Evolutionary conservation across 2,888 invertebrate species (phyloP).

Genomic region (Temnothorax unifasciatus): DNA sequence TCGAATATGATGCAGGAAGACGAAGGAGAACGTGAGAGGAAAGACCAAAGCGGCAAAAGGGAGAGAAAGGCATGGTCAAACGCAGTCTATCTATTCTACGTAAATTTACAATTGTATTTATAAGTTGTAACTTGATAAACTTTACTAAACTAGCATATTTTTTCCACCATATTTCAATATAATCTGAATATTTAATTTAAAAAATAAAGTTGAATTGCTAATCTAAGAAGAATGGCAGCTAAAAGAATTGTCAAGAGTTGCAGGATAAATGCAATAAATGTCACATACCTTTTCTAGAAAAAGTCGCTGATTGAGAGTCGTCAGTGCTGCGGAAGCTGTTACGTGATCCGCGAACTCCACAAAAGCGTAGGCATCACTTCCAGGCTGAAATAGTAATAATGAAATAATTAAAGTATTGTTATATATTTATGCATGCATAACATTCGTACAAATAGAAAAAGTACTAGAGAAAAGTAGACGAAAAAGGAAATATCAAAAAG

Average conservation of each 20-base stretch:
- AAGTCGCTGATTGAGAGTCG: slow-evolving; percentile 89
- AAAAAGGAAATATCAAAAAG: not conserved
- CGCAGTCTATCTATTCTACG: slow-evolving; percentile 51
- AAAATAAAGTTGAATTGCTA: not conserved
- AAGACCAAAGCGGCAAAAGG: slow-evolving; percentile 38
- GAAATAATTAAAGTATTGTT: not conserved
- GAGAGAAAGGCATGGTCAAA: slow-evolving; percentile 49
- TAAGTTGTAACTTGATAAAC: slow-evolving; percentile 25
- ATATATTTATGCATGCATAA: not conserved
- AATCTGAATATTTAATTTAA: not conserved
- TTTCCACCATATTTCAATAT: not conserved
- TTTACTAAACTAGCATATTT: not conserved
- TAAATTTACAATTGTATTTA: slow-evolving; percentile 53
- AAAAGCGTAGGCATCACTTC: slow-evolving; percentile 89
- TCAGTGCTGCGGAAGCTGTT: slow-evolving; percentile 88
- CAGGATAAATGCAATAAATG: slow-evolving; percentile 19
- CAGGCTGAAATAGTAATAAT: slow-evolving; percentile 88
- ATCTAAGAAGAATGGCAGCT: slow-evolving; percentile 7
- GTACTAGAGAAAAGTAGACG: not conserved
- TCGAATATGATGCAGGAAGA: slow-evolving; percentile 56
- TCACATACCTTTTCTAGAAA: slow-evolving; percentile 88
- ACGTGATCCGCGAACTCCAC: slow-evolving; percentile 89
- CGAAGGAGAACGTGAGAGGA: slow-evolving; percentile 52
- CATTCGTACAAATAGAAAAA: not conserved
- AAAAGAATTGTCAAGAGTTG: not conserved